phyloP scores from a whole-genome alignment of 2,888 invertebrate genomes.

The Cryptocephalus primarius region DNA sequence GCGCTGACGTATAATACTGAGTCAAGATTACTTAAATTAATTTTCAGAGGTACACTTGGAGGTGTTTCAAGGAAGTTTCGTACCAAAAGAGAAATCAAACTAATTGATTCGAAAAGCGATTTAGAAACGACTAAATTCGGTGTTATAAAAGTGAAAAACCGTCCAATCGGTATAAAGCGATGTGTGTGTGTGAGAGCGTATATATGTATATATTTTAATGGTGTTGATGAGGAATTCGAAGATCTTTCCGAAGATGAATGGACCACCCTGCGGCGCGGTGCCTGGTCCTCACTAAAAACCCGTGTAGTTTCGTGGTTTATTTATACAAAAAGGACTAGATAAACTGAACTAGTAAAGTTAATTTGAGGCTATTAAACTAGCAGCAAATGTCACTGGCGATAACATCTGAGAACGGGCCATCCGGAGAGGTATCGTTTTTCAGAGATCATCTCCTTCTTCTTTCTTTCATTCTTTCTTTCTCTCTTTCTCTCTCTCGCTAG shows the following conservation, averaged over 20 bases:
- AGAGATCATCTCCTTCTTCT: conserved; percentile 6
- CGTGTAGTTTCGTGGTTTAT: conserved; percentile 14
- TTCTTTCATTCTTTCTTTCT: conserved; percentile 7
- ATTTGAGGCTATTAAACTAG: conserved; percentile 32
- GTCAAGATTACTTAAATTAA: too few relatives aligned
- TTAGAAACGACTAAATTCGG: too few relatives aligned
- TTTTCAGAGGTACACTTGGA: too few relatives aligned
- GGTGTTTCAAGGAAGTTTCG: too few relatives aligned
- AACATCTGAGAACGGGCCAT: conserved; percentile 7
- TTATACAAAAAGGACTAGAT: conserved; percentile 20
- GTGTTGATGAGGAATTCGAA: neutral
- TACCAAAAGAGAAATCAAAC: too few relatives aligned
- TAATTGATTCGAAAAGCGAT: too few relatives aligned
- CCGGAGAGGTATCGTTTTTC: conserved; percentile 19
- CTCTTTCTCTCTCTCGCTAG: neutral
- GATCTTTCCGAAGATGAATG: neutral
- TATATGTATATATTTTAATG: neutral
- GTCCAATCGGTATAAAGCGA: too few relatives aligned
- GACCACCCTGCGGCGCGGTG: neutral
- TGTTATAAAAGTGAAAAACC: too few relatives aligned
- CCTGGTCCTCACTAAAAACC: neutral
- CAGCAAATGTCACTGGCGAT: conserved; percentile 28
- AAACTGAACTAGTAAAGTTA: conserved; percentile 29
- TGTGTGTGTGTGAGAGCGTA: too few relatives aligned
- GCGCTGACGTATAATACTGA: too few relatives aligned